Evolutionary conservation across 2,113 vertebrate genomes (phyloP), one percentile per base, ranked within the genome.

Genomic region (Podarcis muralis): DNA sequence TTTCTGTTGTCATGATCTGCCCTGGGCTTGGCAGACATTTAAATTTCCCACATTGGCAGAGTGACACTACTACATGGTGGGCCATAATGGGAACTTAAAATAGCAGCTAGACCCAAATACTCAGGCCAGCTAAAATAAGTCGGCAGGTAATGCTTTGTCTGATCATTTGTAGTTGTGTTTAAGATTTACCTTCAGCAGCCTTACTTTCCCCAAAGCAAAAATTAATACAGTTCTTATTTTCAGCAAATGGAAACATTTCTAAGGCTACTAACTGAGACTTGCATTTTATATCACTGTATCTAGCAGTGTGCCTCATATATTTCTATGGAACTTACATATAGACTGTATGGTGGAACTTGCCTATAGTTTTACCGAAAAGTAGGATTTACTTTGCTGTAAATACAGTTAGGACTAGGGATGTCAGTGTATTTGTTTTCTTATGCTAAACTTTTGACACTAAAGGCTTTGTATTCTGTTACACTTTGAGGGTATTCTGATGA

Each of bases 401-500:
- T 22, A 35, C 69, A 30, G 30, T 11, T 71, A 71, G 30, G 8
- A 9, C n/a, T 66, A 16, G 43, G 23, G 43, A 84, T 72, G 9
- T 84, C 59, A 59, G 37, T 65, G 8, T 20, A 27, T 15, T 69
- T 32, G n/a, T 71, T 71, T 71, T 81, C n/a, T 57, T 57, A 37
- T 37, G 43, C 18, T 27, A 59, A 30, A 59, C 7, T 37, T 37
- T 57, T 30, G 80, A 81, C 15, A 9, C 65, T 25, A 57, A 43
- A 32, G 2, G 59, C 37, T 77, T 85, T 35, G 8, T 48, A 25
- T 91, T 71, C 80, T n/a, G 35, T 53, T 89, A 81, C 15, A 65
- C 79, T 71, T 75, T 85, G 66, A 30, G 81, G 85, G 85, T 25
- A 11, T 40, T 16, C 75, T 81, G 53, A 66, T 90, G 43, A 69